Evolutionary conservation across 1,140 invertebrate species (phyloP).

Genomic region (Bombus waltoni): DNA sequence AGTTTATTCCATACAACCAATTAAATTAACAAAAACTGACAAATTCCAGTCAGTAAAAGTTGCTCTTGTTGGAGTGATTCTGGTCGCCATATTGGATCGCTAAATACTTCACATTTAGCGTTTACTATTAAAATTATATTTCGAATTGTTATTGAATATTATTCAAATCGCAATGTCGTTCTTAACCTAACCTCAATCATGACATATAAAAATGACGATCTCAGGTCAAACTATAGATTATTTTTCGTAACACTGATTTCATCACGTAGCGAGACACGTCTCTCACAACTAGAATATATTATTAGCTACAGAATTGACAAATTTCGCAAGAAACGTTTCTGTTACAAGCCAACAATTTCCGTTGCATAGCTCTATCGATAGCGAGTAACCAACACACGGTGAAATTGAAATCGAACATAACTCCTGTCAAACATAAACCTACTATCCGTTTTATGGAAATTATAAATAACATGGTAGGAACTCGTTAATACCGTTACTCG

Average conservation of each 20-base stretch:
- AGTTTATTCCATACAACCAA: not conserved
- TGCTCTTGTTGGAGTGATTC: not conserved
- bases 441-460: constrained; percentile 3
- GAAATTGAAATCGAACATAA: constrained; percentile 7
- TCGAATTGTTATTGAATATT: not conserved
- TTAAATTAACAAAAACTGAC: not conserved
- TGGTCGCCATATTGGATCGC: not conserved
- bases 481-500: constrained; percentile 36
- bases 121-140: not conserved
- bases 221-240: not conserved
- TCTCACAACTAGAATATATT: not conserved
- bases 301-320: not conserved
- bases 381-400: not conserved
- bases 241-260: not conserved
- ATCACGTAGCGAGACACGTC: too few relatives aligned
- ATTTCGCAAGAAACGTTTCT: not conserved
- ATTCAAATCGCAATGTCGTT: not conserved
- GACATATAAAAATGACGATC: not conserved
- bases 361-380: not conserved
- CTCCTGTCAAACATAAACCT: not conserved
- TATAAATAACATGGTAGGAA: not conserved
- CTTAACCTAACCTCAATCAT: too few relatives aligned
- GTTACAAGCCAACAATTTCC: not conserved
- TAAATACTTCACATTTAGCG: not conserved
- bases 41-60: not conserved